phyloP scores from a whole-genome alignment of 1,140 invertebrate genomes.

The Luehdorfia chinensis region DNA sequence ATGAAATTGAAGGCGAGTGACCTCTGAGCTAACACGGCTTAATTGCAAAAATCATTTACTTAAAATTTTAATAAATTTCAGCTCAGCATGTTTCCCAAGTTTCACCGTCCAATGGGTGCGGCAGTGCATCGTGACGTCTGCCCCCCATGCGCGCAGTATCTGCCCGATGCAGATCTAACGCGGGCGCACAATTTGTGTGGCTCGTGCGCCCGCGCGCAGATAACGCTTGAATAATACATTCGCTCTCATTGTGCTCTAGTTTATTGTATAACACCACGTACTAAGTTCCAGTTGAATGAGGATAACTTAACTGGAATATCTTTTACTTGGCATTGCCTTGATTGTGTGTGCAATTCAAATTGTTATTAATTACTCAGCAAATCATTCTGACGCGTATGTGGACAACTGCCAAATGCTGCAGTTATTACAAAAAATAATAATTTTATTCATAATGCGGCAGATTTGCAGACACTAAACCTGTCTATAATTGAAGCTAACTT shows the following conservation, averaged over 20 bases:
- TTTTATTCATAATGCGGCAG: too few species aligned
- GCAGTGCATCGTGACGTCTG: constrained; percentile 37
- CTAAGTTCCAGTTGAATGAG: constrained; percentile 17
- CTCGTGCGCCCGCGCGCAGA: constrained; percentile 37
- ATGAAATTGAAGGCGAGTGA: too few species aligned
- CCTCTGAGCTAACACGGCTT: too few species aligned
- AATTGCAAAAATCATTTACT: too few species aligned
- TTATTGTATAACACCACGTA: constrained; percentile 26
- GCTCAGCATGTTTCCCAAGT: background rate
- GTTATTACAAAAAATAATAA: too few species aligned
- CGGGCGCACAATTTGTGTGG: constrained; percentile 44
- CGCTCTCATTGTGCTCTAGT: constrained; percentile 43
- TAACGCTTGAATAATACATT: constrained; percentile 52
- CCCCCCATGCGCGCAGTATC: constrained; percentile 22
- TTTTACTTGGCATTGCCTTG: constrained; percentile 5
- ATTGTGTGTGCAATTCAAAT: background rate
- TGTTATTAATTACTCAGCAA: too few species aligned
- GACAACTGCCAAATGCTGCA: too few species aligned
- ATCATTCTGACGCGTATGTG: too few species aligned
- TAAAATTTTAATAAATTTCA: too few species aligned
- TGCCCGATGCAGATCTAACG: constrained; percentile 33
- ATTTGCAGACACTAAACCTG: too few species aligned
- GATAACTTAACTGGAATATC: constrained; percentile 17
- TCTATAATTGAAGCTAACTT: too few species aligned
- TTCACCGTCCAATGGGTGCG: constrained; percentile 19